A percentile compares a stretch with the other conserved stretches of the same genome.
Evolutionary conservation across 2,888 invertebrate species (phyloP).

Genomic region (Tipula lateralis): DNA sequence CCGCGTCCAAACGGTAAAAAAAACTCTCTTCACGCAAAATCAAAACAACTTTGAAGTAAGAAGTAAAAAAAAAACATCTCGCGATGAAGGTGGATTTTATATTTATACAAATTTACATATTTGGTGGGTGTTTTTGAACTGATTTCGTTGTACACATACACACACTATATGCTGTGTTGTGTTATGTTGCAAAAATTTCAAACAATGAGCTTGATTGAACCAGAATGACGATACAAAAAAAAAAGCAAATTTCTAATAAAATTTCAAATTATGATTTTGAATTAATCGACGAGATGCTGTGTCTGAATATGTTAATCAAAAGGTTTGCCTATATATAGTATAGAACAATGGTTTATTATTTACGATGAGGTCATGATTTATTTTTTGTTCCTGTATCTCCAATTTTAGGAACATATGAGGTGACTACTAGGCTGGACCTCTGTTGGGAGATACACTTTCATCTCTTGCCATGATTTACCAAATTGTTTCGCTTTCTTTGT

Average conservation of each 20-base stretch:
- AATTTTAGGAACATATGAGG: too few species aligned
- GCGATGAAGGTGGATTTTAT: background rate
- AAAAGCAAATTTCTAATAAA: background rate
- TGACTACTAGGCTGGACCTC: too few species aligned
- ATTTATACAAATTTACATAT: background rate
- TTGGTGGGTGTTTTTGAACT: slow-evolving; percentile 24
- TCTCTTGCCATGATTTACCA: too few species aligned
- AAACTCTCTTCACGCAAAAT: background rate
- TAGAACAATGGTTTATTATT: background rate
- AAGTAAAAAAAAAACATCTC: background rate
- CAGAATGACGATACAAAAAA: background rate
- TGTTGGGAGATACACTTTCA: too few species aligned
- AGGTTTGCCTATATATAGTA: background rate
- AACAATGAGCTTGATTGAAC: slow-evolving; percentile 11
- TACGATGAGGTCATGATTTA: background rate
- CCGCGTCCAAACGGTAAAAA: background rate
- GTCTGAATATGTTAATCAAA: background rate
- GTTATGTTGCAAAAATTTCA: background rate
- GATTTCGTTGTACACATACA: background rate
- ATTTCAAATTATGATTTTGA: background rate
- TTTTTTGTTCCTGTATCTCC: too few species aligned
- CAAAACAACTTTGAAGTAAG: background rate
- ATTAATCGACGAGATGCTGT: background rate
- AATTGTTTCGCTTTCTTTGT: too few species aligned
- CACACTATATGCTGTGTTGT: background rate